A percentile compares a stretch with the other conserved stretches of the same genome.
Conservation (phyloP, 2,113 vertebrate genomes). For the Phylloscopus trochilus region DNA sequence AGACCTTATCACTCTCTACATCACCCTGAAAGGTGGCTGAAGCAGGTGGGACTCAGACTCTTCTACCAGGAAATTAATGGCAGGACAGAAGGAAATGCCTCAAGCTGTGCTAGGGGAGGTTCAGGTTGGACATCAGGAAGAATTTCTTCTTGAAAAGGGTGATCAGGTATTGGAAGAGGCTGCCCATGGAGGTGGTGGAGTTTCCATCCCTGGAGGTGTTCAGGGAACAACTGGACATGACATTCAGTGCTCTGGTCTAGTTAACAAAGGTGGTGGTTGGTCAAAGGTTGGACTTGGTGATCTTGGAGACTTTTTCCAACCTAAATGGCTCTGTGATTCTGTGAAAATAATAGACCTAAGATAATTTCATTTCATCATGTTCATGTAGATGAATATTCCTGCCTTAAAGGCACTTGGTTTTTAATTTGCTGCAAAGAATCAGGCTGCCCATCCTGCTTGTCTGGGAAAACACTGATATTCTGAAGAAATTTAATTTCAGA, state of each 20-base stretch:
- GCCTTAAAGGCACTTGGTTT: not conserved
- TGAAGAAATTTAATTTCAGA: not conserved
- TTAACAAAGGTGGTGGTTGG: not conserved
- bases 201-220: not conserved
- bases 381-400: not conserved
- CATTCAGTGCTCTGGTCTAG: not conserved
- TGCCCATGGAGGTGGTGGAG: not conserved
- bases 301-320: not conserved
- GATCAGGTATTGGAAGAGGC: not conserved
- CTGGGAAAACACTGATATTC: not conserved
- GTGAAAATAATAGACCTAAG: not conserved
- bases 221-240: not conserved
- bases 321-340: not conserved
- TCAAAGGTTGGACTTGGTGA: rapidly evolving
- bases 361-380: not conserved
- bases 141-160: not conserved
- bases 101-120: not conserved
- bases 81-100: not conserved
- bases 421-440: not conserved
- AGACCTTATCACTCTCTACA: no score
- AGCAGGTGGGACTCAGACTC: not conserved
- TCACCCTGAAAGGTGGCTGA: rapidly evolving
- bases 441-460: not conserved
- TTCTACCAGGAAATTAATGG: not conserved
- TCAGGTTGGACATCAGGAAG: not conserved